A percentile compares a stretch with the other conserved stretches of the same genome.
Evolutionary conservation across 2,113 vertebrate species (phyloP).

Genomic region (Sceloporus tristichus): DNA sequence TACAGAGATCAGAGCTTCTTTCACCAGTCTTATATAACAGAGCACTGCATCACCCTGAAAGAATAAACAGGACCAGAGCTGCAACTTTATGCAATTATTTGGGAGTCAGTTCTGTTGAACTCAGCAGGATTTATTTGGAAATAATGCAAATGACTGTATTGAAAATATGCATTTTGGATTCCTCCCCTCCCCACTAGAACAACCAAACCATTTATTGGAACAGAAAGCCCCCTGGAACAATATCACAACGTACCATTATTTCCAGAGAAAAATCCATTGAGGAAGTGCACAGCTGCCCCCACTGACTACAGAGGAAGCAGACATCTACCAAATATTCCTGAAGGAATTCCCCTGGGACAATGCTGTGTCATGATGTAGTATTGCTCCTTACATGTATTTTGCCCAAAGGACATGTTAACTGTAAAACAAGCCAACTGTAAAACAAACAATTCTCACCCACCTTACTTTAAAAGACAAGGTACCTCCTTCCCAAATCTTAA

Average conservation of each 20-base stretch:
- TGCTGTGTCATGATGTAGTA: too few species aligned
- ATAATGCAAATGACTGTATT: background rate
- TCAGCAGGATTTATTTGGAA: background rate
- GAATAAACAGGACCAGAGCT: background rate
- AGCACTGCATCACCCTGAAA: too few species aligned
- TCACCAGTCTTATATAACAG: conserved; percentile 11
- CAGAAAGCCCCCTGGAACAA: too few species aligned
- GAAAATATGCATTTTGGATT: background rate
- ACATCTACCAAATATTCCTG: background rate
- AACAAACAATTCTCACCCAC: too few species aligned
- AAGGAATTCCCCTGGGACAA: too few species aligned
- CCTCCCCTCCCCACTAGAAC: too few species aligned
- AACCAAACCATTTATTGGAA: too few species aligned
- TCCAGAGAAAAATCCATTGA: background rate
- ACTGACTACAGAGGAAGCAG: background rate
- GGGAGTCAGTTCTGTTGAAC: background rate
- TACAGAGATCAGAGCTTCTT: conserved; percentile 9
- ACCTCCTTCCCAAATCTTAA: too few species aligned
- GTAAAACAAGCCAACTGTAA: too few species aligned
- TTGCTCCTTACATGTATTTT: too few species aligned
- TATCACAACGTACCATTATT: background rate
- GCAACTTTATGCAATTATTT: background rate
- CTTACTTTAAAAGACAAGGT: too few species aligned
- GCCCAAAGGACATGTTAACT: too few species aligned
- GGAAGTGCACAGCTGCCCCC: background rate